Percentiles rank a stretch among this genome's conserved stretches.
These are phyloP conservation scores for Syrrhaptes paradoxus DNA, from an alignment of 2,113 vertebrate species.

Conservation along the genomic window DNA sequence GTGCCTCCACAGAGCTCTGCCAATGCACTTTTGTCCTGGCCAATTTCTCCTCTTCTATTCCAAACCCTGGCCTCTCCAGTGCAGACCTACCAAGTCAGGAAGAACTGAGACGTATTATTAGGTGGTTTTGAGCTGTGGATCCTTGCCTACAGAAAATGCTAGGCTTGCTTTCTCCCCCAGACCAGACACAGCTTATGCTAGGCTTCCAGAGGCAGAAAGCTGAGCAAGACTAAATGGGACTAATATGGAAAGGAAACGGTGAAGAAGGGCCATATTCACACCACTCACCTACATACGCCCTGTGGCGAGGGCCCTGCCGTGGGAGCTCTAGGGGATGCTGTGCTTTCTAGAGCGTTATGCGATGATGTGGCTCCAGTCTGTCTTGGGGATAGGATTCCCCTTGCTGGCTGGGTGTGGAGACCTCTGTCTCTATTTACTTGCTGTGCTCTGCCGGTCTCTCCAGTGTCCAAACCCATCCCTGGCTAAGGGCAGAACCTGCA, in stretches of 20 bases:
- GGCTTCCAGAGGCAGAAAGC: not conserved
- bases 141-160: slow-evolving; percentile 47
- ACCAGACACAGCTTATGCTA: not conserved
- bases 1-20: slow-evolving; percentile 25
- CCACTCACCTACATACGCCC: not conserved
- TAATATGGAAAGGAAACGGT: not conserved
- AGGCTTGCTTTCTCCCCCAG: slow-evolving; percentile 38
- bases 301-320: not conserved
- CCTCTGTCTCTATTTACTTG: not conserved
- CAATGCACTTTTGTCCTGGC: slow-evolving; percentile 39
- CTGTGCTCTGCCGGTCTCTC: not conserved
- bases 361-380: not conserved
- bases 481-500: not conserved
- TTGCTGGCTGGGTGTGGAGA: not conserved
- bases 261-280: not conserved
- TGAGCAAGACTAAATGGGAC: not conserved
- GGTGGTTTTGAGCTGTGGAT: slow-evolving; percentile 60
- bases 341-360: not conserved
- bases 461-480: not conserved
- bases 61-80: not conserved
- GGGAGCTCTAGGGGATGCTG: not conserved
- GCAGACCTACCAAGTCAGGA: slow-evolving; percentile 39
- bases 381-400: not conserved
- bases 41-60: not conserved
- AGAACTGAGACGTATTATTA: slow-evolving; percentile 33